These are phyloP conservation scores for Acrobasis repandana DNA, from an alignment of 2,888 invertebrate species.

Conservation along the genomic window DNA sequence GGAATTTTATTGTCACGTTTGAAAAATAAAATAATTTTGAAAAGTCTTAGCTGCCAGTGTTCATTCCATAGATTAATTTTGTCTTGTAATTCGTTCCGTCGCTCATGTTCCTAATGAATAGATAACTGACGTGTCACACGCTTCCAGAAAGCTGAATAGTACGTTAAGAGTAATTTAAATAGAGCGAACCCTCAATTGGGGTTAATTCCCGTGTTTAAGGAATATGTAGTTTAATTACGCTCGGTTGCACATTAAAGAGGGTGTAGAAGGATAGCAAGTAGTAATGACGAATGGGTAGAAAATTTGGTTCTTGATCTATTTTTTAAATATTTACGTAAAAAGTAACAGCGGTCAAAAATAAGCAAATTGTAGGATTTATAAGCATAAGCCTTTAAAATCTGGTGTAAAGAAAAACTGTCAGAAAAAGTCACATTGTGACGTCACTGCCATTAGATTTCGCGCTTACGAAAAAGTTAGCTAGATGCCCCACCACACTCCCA, in stretches of 20 bases:
- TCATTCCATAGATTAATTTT: not conserved
- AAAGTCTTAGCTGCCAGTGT: not conserved
- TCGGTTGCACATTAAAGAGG: not conserved
- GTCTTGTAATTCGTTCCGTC: conserved; percentile 14
- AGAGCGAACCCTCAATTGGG: conserved; percentile 82
- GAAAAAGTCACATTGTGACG: too few species aligned
- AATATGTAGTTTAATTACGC: conserved; percentile 78
- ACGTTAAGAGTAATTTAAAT: conserved; percentile 78
- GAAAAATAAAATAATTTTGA: not conserved
- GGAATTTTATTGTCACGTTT: not conserved
- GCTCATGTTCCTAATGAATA: conserved; percentile 47
- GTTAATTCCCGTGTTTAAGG: conserved; percentile 82
- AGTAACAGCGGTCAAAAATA: too few species aligned
- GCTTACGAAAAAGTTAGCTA: too few species aligned
- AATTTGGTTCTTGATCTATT: too few species aligned
- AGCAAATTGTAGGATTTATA: too few species aligned
- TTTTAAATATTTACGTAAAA: too few species aligned
- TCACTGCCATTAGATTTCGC: too few species aligned
- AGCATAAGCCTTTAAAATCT: too few species aligned
- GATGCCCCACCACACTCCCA: too few species aligned
- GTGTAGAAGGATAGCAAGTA: not conserved
- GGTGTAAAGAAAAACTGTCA: too few species aligned
- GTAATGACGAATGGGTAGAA: too few species aligned
- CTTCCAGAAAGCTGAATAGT: conserved; percentile 81
- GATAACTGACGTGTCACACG: conserved; percentile 75